phyloP scores from a whole-genome alignment of 2,888 invertebrate genomes.

The Tiliacea aurago region DNA sequence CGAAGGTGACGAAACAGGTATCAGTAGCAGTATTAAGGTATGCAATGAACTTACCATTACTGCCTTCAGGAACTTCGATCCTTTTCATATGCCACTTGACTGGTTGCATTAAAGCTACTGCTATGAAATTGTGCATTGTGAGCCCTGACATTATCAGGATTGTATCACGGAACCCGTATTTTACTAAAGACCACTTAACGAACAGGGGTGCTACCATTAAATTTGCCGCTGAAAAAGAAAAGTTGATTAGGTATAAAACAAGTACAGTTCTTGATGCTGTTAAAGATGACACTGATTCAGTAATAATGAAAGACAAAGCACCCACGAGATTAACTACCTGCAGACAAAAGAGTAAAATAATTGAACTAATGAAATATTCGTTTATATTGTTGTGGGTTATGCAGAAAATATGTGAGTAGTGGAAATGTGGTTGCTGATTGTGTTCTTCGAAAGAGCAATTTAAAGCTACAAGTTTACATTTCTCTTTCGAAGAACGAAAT shows the following conservation, averaged over 20 bases:
- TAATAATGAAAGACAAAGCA: not conserved
- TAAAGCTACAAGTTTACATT: too few relatives aligned
- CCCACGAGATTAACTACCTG: not conserved
- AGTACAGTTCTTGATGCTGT: not conserved
- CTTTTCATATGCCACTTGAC: conserved; percentile 91
- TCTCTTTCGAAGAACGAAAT: not conserved
- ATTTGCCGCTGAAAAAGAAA: conserved; percentile 85
- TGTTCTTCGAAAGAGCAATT: too few relatives aligned
- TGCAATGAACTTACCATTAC: conserved; percentile 61
- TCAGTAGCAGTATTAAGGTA: not conserved
- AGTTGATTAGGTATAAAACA: not conserved
- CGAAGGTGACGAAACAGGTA: not conserved
- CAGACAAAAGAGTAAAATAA: not conserved
- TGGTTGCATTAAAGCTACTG: conserved; percentile 92
- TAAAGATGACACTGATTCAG: not conserved
- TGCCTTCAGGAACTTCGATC: conserved; percentile 63
- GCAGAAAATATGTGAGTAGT: not conserved
- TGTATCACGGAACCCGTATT: conserved; percentile 92
- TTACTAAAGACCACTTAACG: conserved; percentile 89
- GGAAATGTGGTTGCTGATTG: too few relatives aligned
- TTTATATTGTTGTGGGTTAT: not conserved
- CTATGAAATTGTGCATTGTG: conserved; percentile 91
- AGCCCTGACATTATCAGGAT: conserved; percentile 91
- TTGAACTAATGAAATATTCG: not conserved
- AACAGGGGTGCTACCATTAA: conserved; percentile 91